phyloP scores from a whole-genome alignment of 2,888 invertebrate species.

The Sinodicranocentrus sp. region DNA sequence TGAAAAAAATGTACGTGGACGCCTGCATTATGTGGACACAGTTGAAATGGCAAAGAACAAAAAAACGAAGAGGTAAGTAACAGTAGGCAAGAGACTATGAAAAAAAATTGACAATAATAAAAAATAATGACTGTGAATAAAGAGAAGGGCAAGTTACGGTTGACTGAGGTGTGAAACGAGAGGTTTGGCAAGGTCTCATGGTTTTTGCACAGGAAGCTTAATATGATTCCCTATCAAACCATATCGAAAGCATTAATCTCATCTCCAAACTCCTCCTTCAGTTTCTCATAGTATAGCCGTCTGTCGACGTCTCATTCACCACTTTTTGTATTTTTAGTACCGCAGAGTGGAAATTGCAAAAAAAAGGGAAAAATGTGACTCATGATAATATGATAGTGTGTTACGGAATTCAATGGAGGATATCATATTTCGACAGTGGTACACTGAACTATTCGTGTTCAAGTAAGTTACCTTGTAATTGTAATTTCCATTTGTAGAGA shows the following conservation, averaged over 20 bases:
- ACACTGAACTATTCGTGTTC: neutral
- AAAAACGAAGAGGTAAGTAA: constrained; percentile 28
- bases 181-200: constrained; percentile 75
- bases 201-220: constrained; percentile 74
- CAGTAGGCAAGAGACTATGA: constrained; percentile 36
- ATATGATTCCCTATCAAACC: constrained; percentile 74
- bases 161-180: constrained; percentile 74
- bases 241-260: constrained; percentile 74
- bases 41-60: constrained; percentile 49
- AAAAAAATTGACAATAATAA: constrained; percentile 57
- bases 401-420: constrained; percentile 28
- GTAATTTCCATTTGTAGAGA: too few relatives aligned
- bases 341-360: neutral
- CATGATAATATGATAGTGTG: neutral
- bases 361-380: constrained; percentile 16
- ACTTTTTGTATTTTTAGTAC: constrained; percentile 21
- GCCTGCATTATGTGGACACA: constrained; percentile 49
- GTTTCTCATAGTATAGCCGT: constrained; percentile 57
- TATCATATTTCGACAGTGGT: constrained; percentile 10
- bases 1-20: constrained; percentile 22
- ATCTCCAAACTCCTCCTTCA: constrained; percentile 69
- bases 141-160: constrained; percentile 72
- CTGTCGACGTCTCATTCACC: constrained; percentile 52
- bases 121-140: constrained; percentile 70
- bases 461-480: too few relatives aligned